A percentile compares a stretch with the other conserved stretches of the same genome.
These are phyloP conservation scores for Lagodon rhomboides DNA, from an alignment of 2,797 vertebrate species.

Conservation along the genomic window DNA sequence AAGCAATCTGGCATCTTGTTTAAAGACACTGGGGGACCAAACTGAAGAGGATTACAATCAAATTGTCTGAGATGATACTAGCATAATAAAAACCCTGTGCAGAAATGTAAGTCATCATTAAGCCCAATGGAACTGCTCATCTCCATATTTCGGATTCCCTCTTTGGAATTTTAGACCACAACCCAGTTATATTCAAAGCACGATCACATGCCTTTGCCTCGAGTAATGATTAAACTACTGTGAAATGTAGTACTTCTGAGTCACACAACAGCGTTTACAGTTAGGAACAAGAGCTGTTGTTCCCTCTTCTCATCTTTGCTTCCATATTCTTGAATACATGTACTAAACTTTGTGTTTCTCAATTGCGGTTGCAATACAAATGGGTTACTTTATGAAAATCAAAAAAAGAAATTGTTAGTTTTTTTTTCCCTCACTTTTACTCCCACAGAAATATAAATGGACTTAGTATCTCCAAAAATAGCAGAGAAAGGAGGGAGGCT, in stretches of 20 bases:
- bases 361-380: background rate
- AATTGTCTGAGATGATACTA: conserved; percentile 3
- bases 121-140: background rate
- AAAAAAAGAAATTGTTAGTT: background rate
- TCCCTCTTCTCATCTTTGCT: conserved; percentile 1
- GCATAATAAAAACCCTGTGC: conserved; percentile 5
- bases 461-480: conserved; percentile 4
- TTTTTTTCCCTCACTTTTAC: background rate
- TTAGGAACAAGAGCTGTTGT: conserved; percentile 12
- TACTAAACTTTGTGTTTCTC: background rate
- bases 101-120: conserved; percentile 2
- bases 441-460: background rate
- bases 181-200: conserved; percentile 17
- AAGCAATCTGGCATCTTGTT: conserved; percentile 31
- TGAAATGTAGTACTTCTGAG: conserved; percentile 28
- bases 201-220: conserved; percentile 47
- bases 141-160: background rate
- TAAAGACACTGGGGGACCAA: conserved; percentile 21
- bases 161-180: conserved; percentile 25
- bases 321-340: conserved; percentile 8
- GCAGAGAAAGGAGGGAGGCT: background rate
- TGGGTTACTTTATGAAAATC: background rate
- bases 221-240: conserved; percentile 14
- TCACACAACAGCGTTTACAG: conserved; percentile 29
- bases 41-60: conserved; percentile 3